Evolutionary conservation across 2,113 vertebrate genomes (phyloP).

Genomic region (Xenopus laevis): DNA sequence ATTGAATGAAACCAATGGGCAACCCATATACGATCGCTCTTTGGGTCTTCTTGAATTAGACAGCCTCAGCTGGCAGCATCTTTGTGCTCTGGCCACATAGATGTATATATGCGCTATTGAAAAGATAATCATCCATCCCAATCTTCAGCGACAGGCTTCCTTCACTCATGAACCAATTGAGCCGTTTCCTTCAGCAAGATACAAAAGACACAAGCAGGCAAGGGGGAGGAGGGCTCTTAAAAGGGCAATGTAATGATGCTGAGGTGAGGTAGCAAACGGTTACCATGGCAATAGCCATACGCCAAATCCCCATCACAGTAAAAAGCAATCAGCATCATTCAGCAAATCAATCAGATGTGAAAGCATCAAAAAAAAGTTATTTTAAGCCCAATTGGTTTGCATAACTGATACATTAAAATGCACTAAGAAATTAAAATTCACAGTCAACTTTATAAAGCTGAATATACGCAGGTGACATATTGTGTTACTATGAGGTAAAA

Average conservation of each 20-base stretch:
- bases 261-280: constrained; percentile 33
- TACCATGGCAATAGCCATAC: constrained; percentile 24
- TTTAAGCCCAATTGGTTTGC: too few relatives aligned
- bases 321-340: neutral
- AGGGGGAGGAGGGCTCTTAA: constrained; percentile 32
- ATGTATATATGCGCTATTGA: neutral
- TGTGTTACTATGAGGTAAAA: too few relatives aligned
- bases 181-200: constrained; percentile 31
- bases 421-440: too few relatives aligned
- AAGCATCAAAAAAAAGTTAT: too few relatives aligned
- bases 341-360: neutral
- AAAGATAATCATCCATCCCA: constrained; percentile 18
- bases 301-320: constrained; percentile 6
- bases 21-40: neutral
- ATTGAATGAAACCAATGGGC: neutral
- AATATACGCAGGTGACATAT: too few relatives aligned
- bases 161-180: constrained; percentile 20
- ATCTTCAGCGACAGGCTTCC: neutral
- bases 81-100: neutral
- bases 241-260: constrained; percentile 30
- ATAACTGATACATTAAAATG: too few relatives aligned
- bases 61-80: constrained; percentile 1
- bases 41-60: neutral
- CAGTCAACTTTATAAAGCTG: too few relatives aligned
- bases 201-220: constrained; percentile 22